Evolutionary conservation across 35 echinoderm and acorn worm species (phyloP), one percentile per base, ranked within the genome.

Genomic region (Strongylocentrotus purpuratus): DNA sequence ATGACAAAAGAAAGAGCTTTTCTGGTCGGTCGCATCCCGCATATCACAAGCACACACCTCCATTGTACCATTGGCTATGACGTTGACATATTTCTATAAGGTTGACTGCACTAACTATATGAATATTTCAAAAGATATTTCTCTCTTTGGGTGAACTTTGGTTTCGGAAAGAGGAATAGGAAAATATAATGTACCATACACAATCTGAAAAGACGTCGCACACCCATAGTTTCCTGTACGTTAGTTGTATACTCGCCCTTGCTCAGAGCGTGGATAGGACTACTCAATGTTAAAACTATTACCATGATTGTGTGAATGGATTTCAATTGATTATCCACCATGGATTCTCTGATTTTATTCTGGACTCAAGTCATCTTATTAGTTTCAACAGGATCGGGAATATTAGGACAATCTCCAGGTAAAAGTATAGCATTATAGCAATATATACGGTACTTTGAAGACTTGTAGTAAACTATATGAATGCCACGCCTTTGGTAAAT

Each of bases 21-120:
- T 78, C 25, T 78, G 65, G 65, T 78, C 65, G 65, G 65, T 22
- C 65, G 65, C 65, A 78, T 78, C 65, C 25, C 25, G 65, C 28
- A 18, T 78, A 78, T 22, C 25, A 28, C 22, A 78, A 7, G 65
- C 65, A 25, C 65, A 78, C 65, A 78, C 65, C 65, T n/a, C 4
- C 2, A 8, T 78, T 22, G 1, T 78, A n/a, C 20, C 22, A 78
- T 78, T 78, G 65, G 65, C 65, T 78, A 7, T 78, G 65, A 78
- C 65, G 65, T 78, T 78, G 18, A 78, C 65, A 78, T 78, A 78
- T 78, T 78, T 78, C 65, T 78, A n/a, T n/a, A 78, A 22, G 65
- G 65, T 28, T n/a, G 65, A 78, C 7, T 78, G 65, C 22, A 22
- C 28, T 8, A 78, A 78, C 65, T 78, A 22, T 78, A 8, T 22